A percentile compares a stretch with the other conserved stretches of the same genome.
phyloP scores from a whole-genome alignment of 2,888 invertebrate species.

The Cephus sareptanus region DNA sequence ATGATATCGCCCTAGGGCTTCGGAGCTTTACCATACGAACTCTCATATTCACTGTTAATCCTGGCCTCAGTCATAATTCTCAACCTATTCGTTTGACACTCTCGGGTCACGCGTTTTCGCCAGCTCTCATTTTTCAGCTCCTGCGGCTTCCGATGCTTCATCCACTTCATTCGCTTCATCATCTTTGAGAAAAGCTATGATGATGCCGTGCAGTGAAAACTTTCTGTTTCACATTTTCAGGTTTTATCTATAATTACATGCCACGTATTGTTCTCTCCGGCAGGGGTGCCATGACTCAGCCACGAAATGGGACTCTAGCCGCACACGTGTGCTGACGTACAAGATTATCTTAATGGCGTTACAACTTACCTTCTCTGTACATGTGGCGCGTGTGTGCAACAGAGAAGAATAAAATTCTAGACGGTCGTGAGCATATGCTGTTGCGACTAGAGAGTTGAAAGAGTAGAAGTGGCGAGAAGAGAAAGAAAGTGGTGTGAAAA shows the following conservation, averaged over 20 bases:
- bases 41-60: conserved; percentile 16
- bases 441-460: background rate
- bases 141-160: background rate
- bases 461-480: background rate
- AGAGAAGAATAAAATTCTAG: background rate
- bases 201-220: background rate
- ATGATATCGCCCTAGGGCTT: background rate
- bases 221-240: background rate
- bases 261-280: conserved; percentile 12
- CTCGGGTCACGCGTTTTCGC: background rate
- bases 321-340: conserved; percentile 4
- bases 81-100: background rate
- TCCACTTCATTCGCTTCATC: conserved; percentile 17
- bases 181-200: conserved; percentile 5
- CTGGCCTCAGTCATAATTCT: background rate
- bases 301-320: background rate
- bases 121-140: background rate
- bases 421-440: background rate
- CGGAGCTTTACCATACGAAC: conserved; percentile 7
- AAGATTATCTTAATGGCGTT: conserved; percentile 49
- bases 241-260: conserved; percentile 32
- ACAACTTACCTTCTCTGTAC: conserved; percentile 36
- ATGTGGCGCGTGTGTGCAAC: background rate
- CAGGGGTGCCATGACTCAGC: background rate
- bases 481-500: background rate